Conservation (phyloP, 1,140 invertebrate species). For the Eumaeus atala region DNA sequence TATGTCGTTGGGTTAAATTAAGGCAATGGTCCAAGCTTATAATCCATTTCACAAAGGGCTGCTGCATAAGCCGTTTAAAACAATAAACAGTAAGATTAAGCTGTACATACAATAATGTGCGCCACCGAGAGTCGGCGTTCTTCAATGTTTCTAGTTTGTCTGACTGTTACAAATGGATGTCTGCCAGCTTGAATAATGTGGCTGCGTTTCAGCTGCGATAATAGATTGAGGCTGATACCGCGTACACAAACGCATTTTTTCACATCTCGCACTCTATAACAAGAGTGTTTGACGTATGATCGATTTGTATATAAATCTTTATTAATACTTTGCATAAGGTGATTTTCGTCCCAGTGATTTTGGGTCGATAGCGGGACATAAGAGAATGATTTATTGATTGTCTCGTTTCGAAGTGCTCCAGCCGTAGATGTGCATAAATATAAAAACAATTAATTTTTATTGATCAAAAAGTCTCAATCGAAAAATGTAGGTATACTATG, state of each 20-base stretch:
- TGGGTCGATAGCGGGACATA: too few species aligned
- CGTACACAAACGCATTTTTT: conserved; percentile 2
- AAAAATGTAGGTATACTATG: too few species aligned
- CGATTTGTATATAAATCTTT: neutral
- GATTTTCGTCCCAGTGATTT: too few species aligned
- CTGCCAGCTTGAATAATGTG: conserved; percentile 39
- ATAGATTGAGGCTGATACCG: conserved; percentile 22
- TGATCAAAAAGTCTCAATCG: too few species aligned
- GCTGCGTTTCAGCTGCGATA: conserved; percentile 28
- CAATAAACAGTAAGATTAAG: conserved; percentile 26
- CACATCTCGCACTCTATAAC: neutral
- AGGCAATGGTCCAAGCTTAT: conserved; percentile 14
- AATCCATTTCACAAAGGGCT: conserved; percentile 10
- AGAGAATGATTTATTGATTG: too few species aligned
- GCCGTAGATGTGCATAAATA: too few species aligned
- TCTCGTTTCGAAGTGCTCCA: too few species aligned
- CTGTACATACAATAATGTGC: conserved; percentile 15
- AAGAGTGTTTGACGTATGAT: neutral
- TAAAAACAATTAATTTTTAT: too few species aligned
- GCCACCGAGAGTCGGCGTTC: conserved; percentile 14
- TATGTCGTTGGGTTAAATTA: conserved; percentile 11
- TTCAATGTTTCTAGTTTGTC: conserved; percentile 29
- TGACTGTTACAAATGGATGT: conserved; percentile 48
- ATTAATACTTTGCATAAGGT: too few species aligned
- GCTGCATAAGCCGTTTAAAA: conserved; percentile 16